A percentile compares a stretch with the other conserved stretches of the same genome.
Conservation (phyloP, 1,140 invertebrate species). For the Meteorus sp. region DNA sequence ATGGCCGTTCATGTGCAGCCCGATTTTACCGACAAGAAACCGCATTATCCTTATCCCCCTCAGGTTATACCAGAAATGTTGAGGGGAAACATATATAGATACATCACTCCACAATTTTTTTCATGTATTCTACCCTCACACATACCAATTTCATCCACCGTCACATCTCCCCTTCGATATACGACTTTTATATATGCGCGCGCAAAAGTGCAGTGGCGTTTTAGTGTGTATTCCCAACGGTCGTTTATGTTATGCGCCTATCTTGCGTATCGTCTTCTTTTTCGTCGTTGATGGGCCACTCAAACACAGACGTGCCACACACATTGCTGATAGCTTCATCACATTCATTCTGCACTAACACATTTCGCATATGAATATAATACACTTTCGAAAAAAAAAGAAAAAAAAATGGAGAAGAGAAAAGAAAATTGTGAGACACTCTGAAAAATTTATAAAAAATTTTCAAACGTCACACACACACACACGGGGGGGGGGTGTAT, state of each 20-base stretch:
- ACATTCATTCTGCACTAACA: background rate
- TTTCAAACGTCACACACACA: too few species aligned
- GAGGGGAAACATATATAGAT: background rate
- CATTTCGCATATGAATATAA: too few species aligned
- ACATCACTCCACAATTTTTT: background rate
- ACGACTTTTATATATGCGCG: background rate
- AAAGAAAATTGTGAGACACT: too few species aligned
- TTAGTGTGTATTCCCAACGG: conserved; percentile 36
- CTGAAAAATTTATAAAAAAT: too few species aligned
- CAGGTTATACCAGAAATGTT: conserved; percentile 9
- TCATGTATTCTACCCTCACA: background rate
- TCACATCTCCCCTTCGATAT: background rate
- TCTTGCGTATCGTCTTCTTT: background rate
- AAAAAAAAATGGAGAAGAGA: too few species aligned
- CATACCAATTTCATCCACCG: background rate
- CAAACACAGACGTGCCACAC: too few species aligned
- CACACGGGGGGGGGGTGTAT: too few species aligned
- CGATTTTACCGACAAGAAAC: conserved; percentile 34
- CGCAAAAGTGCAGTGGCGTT: conserved; percentile 32
- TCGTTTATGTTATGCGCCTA: too few species aligned
- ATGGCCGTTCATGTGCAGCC: conserved; percentile 36
- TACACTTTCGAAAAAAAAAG: too few species aligned
- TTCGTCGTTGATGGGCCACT: background rate
- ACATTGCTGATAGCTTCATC: background rate
- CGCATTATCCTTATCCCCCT: conserved; percentile 31